Evolutionary conservation across 1,140 invertebrate genomes (phyloP).

Genomic region (Eriosoma lanigerum): DNA sequence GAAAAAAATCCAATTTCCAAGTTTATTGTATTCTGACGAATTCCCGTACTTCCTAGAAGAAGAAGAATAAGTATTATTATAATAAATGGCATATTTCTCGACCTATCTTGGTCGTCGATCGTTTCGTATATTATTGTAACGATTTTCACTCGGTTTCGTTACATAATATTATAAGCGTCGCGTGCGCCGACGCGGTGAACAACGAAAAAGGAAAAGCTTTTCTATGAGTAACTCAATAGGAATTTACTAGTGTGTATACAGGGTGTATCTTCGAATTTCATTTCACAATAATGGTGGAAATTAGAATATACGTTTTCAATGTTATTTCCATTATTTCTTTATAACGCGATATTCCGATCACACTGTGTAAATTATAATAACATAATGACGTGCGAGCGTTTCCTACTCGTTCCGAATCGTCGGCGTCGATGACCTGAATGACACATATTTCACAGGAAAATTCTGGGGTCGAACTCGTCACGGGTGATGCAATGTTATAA

Average conservation of each 20-base stretch:
- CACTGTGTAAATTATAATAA: neutral
- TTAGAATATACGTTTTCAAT: no score
- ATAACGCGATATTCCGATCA: no score
- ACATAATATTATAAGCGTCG: no score
- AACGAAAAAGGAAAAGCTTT: no score
- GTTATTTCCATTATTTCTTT: no score
- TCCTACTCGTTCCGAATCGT: conserved; percentile 9
- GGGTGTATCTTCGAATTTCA: no score
- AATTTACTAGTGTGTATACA: conserved; percentile 24
- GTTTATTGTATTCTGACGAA: neutral
- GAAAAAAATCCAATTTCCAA: conserved; percentile 13
- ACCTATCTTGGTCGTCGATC: conserved; percentile 4
- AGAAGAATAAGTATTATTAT: no score
- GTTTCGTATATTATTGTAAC: neutral
- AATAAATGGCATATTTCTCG: no score
- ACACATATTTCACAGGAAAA: conserved; percentile 43
- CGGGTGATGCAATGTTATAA: neutral
- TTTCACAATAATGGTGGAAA: no score
- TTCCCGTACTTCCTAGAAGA: neutral
- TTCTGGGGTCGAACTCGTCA: neutral
- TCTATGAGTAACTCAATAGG: conserved; percentile 31
- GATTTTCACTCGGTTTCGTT: neutral
- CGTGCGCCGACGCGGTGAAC: no score
- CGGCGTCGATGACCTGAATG: conserved; percentile 18
- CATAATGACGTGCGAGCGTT: neutral